Conservation (phyloP, 2,113 vertebrate genomes). For the Brachypodius melanocephalos region DNA sequence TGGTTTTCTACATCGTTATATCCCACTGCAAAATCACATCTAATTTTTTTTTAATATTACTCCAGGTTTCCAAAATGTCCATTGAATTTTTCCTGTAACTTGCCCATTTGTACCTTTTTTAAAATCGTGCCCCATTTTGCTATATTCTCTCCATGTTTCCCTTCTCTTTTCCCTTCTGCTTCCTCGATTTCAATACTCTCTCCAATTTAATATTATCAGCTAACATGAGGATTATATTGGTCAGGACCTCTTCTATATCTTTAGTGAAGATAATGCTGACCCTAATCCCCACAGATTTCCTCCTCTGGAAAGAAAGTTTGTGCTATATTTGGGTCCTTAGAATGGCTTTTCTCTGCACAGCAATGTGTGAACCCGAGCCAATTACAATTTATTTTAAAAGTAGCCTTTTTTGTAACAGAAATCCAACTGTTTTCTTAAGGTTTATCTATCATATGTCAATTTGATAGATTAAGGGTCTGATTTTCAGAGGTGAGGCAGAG, state of each 20-base stretch:
- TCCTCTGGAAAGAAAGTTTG: background rate
- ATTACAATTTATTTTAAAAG: slow-evolving; percentile 6
- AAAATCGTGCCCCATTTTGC: background rate
- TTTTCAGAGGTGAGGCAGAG: background rate
- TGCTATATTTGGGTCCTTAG: background rate
- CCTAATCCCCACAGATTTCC: background rate
- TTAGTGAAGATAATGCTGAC: background rate
- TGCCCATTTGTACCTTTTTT: background rate
- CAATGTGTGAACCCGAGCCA: background rate
- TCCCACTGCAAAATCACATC: background rate
- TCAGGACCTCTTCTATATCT: background rate
- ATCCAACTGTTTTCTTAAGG: background rate
- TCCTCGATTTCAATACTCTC: background rate
- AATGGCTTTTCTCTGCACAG: background rate
- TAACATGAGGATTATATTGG: background rate
- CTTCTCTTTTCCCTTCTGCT: background rate
- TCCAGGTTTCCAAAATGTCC: background rate
- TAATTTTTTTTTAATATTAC: background rate
- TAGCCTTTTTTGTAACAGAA: background rate
- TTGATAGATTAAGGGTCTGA: background rate
- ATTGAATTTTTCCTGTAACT: background rate
- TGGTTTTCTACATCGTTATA: background rate
- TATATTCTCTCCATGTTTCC: background rate
- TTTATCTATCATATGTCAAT: background rate
- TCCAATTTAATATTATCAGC: background rate